Conservation (phyloP, 2,113 vertebrate species). For the Eurypyga helias region DNA sequence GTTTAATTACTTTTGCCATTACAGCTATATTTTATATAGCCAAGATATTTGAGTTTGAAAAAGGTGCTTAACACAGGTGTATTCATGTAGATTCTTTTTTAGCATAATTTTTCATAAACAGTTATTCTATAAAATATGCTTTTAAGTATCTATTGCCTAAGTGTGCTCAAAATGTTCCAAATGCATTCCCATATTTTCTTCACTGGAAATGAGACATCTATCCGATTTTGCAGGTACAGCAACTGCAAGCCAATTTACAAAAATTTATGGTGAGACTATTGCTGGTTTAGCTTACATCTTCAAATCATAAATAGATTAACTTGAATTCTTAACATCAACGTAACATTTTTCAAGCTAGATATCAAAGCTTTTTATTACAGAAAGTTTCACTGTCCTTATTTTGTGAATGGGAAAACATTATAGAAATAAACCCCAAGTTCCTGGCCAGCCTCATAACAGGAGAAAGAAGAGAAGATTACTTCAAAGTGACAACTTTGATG, state of each 20-base stretch:
- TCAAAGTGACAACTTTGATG: not conserved
- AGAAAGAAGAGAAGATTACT: not conserved
- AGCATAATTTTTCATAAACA: not conserved
- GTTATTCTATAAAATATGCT: not conserved
- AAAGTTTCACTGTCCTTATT: not conserved
- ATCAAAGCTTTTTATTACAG: not conserved
- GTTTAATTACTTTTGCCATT: not conserved
- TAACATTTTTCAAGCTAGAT: not conserved
- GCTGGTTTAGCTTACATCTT: not conserved
- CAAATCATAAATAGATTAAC: not conserved
- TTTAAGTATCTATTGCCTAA: not conserved
- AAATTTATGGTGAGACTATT: not conserved
- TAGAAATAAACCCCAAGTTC: not conserved
- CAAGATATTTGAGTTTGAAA: not conserved
- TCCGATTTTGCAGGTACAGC: not conserved
- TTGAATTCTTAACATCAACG: not conserved
- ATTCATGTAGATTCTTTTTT: not conserved
- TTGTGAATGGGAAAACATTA: not conserved
- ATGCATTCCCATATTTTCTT: not conserved
- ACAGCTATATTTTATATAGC: not conserved
- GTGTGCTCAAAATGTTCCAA: not conserved
- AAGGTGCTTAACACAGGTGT: not conserved
- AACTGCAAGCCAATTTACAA: not conserved
- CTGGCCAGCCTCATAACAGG: not conserved
- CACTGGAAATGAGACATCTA: not conserved